phyloP scores from a whole-genome alignment of 2,113 vertebrate genomes.

The Psammodynastes pulverulentus region DNA sequence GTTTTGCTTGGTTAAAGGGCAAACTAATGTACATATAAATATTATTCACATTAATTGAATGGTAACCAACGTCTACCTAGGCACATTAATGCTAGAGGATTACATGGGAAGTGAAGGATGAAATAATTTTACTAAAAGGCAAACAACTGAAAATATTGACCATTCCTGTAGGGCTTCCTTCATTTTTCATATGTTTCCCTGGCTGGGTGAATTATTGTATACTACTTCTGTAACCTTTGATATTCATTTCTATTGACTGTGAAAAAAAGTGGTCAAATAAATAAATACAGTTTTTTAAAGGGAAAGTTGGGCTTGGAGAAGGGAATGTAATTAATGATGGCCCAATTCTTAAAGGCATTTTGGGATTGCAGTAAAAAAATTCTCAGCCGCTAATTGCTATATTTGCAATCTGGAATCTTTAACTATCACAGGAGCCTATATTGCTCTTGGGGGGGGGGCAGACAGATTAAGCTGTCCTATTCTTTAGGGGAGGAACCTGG shows the following conservation, averaged over 20 bases:
- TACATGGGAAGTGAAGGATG: conserved; percentile 43
- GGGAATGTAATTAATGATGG: conserved; percentile 40
- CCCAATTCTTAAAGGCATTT: conserved; percentile 45
- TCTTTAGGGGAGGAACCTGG: not conserved
- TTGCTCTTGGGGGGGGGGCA: not conserved
- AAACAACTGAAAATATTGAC: conserved; percentile 38
- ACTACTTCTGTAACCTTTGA: conserved; percentile 58
- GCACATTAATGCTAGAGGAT: conserved; percentile 5
- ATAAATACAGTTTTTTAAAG: not conserved
- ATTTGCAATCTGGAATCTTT: conserved; percentile 51
- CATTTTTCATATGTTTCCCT: conserved; percentile 49
- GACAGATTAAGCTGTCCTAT: not conserved
- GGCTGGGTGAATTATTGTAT: conserved; percentile 57
- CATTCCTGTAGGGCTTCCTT: conserved; percentile 50
- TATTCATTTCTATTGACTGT: conserved; percentile 66
- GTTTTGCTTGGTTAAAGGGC: not conserved
- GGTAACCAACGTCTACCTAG: not conserved
- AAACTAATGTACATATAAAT: not conserved
- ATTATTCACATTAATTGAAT: not conserved
- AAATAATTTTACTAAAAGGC: conserved; percentile 55
- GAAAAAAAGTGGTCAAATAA: conserved; percentile 58
- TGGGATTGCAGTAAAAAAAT: conserved; percentile 46
- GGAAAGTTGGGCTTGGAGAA: not conserved
- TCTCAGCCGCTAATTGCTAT: conserved; percentile 61
- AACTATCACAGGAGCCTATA: conserved; percentile 56